These are phyloP conservation scores for Hymenochirus boettgeri DNA, from an alignment of 2,113 vertebrate genomes.

Conservation along the genomic window DNA sequence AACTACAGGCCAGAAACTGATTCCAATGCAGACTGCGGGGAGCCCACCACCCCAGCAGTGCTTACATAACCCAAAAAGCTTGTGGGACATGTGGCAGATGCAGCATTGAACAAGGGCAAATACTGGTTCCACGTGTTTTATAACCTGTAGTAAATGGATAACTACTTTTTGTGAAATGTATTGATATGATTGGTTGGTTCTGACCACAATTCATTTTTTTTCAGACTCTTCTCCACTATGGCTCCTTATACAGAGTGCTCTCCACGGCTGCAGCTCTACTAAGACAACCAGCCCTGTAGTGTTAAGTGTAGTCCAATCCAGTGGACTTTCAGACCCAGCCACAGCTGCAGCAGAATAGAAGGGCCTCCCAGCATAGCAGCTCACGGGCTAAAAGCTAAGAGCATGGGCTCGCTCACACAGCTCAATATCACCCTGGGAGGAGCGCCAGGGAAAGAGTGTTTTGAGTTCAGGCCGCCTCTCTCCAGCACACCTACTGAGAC, in stretches of 20 bases:
- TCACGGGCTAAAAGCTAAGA: slow-evolving; percentile 91
- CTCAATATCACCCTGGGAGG: slow-evolving; percentile 89
- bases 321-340: slow-evolving; percentile 70
- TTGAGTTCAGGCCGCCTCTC: slow-evolving; percentile 68
- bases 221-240: slow-evolving; percentile 93
- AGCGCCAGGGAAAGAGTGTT: slow-evolving; percentile 94
- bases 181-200: neutral
- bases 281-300: slow-evolving; percentile 72
- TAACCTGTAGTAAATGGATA: too few relatives aligned
- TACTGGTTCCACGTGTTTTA: neutral
- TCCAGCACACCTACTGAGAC: slow-evolving; percentile 71
- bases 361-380: slow-evolving; percentile 93
- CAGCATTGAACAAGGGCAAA: too few relatives aligned
- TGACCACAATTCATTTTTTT: slow-evolving; percentile 48
- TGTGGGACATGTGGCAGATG: too few relatives aligned
- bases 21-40: too few relatives aligned
- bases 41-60: too few relatives aligned
- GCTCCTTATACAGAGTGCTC: slow-evolving; percentile 85
- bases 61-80: too few relatives aligned
- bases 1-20: too few relatives aligned
- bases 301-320: slow-evolving; percentile 71
- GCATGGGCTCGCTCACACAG: slow-evolving; percentile 93
- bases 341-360: slow-evolving; percentile 80
- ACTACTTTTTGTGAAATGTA: too few relatives aligned
- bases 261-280: slow-evolving; percentile 87